These are phyloP conservation scores for Girardinichthys multiradiatus DNA, from an alignment of 2,113 vertebrate genomes.

Conservation along the genomic window DNA sequence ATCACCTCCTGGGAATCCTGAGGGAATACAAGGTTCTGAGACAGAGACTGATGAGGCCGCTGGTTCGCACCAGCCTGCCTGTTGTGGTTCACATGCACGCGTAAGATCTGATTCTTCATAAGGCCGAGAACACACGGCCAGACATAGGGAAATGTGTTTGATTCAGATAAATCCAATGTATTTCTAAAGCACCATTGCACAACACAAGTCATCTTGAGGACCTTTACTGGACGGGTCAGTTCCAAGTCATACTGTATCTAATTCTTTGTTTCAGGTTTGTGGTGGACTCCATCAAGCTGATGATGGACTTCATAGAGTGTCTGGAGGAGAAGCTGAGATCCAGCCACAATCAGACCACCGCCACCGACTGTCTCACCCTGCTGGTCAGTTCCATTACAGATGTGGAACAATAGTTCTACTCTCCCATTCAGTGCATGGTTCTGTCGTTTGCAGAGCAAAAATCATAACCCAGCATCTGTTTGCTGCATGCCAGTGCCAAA, in stretches of 20 bases:
- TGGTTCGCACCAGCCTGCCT: constrained; percentile 85
- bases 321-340: constrained; percentile 84
- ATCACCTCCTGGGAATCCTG: constrained; percentile 87
- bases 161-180: no score
- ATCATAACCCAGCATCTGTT: not conserved
- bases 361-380: constrained; percentile 68
- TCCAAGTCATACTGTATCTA: no score
- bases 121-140: not conserved
- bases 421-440: not conserved
- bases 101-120: constrained; percentile 60
- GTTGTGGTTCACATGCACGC: constrained; percentile 87
- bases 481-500: no score
- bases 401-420: not conserved
- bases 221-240: no score
- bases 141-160: no score
- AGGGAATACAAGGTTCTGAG: constrained; percentile 84
- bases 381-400: constrained; percentile 81
- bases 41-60: constrained; percentile 85
- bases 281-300: constrained; percentile 81
- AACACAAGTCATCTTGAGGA: no score
- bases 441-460: not conserved
- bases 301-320: constrained; percentile 85
- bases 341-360: constrained; percentile 70
- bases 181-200: no score
- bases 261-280: constrained; percentile 74